Base-by-base conservation (phyloP, 2,113 vertebrate genomes). In the Ariopsis seemanni region DNA sequence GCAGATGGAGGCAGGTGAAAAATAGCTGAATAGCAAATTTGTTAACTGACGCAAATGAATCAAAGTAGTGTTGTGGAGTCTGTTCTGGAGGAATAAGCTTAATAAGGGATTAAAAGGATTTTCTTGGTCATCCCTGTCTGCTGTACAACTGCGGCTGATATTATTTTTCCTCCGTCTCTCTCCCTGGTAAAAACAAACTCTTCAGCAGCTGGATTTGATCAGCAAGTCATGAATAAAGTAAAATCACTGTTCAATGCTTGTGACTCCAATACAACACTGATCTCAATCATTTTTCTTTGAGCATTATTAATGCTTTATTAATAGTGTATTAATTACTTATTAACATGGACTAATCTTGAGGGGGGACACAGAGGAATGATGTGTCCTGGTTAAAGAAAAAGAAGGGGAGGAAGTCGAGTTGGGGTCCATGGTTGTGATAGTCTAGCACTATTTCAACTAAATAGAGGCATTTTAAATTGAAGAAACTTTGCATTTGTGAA, bases 91-190 rank as follows among this genome's bases (percentile, higher is more conserved):
- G 91, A 83, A 88, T 91, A 91, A 92, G 91, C 88, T 92, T 92
- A 93, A 93, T 93, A 91, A 88, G 85, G 93, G 93, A 92, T 93
- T 94, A 93, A 89, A 89, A 90, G 91, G 53, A 12, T 53, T 80
- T 80, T 58, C 27, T 80, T 30, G 52, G 89, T 84, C 84, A 74
- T 62, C 62, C 25, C 74, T 87, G 52, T 58, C 82, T 53, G 52
- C 82, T 72, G 34, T 72, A 63, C 60, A n/a, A 78, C 20, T 11
- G 9, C 84, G 9, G 60, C 3, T 55, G 25, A 17, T 50, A 78
- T 71, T 62, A 27, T 84, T 30, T 74, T 74, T 72, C 71, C 77
- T 82, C 65, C 53, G 60, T 83, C 53, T 48, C 50, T 79, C 82
- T 86, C 82, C 5, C 20, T 83, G 75, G 20, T 63, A 48, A 25